phyloP scores from a whole-genome alignment of 2,797 vertebrate species.

The Mus minutoides region DNA sequence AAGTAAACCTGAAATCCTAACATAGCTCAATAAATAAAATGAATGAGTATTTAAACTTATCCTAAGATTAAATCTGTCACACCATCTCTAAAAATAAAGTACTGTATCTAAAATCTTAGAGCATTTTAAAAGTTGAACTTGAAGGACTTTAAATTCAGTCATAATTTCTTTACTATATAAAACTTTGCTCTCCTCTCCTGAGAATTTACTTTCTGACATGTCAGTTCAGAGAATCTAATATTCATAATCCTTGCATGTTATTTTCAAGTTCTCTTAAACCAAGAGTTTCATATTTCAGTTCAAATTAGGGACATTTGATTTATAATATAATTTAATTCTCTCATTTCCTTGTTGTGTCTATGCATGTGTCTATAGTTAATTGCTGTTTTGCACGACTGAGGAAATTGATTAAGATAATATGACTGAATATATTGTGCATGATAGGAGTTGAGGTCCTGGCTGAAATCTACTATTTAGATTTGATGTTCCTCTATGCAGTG shows the following conservation, averaged over 20 bases:
- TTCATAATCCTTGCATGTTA: background rate
- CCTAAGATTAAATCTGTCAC: slow-evolving; percentile 40
- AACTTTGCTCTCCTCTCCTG: background rate
- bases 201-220: slow-evolving; percentile 12
- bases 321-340: background rate
- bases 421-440: background rate
- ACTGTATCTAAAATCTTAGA: background rate
- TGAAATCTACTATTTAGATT: background rate
- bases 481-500: accelerated
- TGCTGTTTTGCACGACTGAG: background rate
- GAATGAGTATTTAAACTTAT: slow-evolving; percentile 25
- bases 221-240: slow-evolving; percentile 19
- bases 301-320: background rate
- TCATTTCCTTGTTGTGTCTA: background rate
- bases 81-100: background rate
- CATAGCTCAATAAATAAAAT: background rate
- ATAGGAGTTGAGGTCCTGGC: background rate
- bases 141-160: slow-evolving; percentile 29
- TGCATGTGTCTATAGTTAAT: background rate
- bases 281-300: slow-evolving; percentile 9
- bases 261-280: slow-evolving; percentile 5
- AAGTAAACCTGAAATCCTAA: background rate
- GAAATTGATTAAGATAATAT: background rate
- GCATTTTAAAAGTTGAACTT: slow-evolving; percentile 7
- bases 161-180: slow-evolving; percentile 55